Evolutionary conservation across 2,888 invertebrate species (phyloP), one percentile per base, ranked within the genome.

Genomic region (Leptopilina drosophilae): DNA sequence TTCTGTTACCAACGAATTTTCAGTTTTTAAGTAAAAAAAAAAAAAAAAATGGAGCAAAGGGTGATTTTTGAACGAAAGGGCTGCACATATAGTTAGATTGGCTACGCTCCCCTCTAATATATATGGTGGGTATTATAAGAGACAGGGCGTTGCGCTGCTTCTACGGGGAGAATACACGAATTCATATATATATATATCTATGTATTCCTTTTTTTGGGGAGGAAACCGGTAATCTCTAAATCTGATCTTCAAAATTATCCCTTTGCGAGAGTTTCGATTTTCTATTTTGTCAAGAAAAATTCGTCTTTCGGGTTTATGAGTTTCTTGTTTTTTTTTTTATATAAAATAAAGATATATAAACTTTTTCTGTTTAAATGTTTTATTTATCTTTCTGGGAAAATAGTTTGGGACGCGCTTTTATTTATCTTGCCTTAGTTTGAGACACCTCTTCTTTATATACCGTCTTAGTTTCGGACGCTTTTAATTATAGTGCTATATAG

Each of bases 1-100:
- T 73, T 73, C 12, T 49, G 73, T 73, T 73, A 56, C 56, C 73
- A 73, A 73, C 73, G 73, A 73, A 73, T 73, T 73, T 73, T 73
- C 73, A 73, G 73, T 73, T 73, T 73, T 73, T 73, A 56, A 33
- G 73, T 8, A 42, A 42, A 42, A 42, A 66, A 46, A 7, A 42
- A 42, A 46, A 73, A 20, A 73, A 73, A 73, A 66, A 42, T 33
- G 56, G 56, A 73, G 67, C 53, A 73, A 73, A 73, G 73, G 56
- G 73, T 73, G 73, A 73, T 73, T 33, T 33, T 33, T 20, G 49
- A 53, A 73, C 53, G 33, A 56, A 73, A 73, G 73, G 73, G 73
- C 26, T 73, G 73, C 5, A 49, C 20, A 33, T 33, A 33, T 33
- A 15, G 73, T 73, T 53, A 73, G 73, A 73, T 53, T 53, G 73